A percentile compares a stretch with the other conserved stretches of the same genome.
Conservation (phyloP, 2,888 invertebrate species). For the Beris morrisii region DNA sequence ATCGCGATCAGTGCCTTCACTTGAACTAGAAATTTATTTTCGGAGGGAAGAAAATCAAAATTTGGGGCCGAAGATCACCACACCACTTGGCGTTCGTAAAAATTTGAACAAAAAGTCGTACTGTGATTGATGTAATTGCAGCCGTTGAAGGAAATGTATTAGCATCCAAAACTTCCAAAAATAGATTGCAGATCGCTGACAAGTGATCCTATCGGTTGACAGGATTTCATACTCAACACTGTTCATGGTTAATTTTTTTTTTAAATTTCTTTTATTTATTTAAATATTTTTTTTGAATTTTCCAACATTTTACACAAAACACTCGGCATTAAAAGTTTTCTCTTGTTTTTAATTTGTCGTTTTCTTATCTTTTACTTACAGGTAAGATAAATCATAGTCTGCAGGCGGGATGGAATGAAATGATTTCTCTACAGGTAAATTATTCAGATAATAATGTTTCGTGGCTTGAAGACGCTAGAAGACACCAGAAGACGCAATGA, state of each 20-base stretch:
- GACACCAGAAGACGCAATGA: too few relatives aligned
- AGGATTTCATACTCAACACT: not conserved
- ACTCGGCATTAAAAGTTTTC: not conserved
- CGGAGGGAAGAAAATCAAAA: too few relatives aligned
- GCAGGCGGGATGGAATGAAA: too few relatives aligned
- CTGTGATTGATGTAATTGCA: not conserved
- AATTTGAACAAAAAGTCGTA: too few relatives aligned
- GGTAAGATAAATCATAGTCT: too few relatives aligned
- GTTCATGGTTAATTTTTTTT: not conserved
- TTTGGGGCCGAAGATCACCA: too few relatives aligned
- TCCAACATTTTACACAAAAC: not conserved
- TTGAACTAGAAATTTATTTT: too few relatives aligned
- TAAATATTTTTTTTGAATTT: conserved; percentile 4
- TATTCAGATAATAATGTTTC: too few relatives aligned
- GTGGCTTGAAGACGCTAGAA: too few relatives aligned
- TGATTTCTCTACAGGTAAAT: too few relatives aligned
- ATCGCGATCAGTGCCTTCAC: too few relatives aligned
- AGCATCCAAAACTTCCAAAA: conserved; percentile 7
- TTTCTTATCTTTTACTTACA: not conserved
- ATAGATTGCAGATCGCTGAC: conserved; percentile 5
- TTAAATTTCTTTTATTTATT: not conserved
- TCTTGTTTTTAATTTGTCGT: not conserved
- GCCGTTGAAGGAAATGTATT: not conserved
- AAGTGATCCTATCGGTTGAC: not conserved
- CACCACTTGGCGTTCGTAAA: too few relatives aligned